phyloP scores from a whole-genome alignment of 1,140 invertebrate species.

The Lepidurus arcticus region DNA sequence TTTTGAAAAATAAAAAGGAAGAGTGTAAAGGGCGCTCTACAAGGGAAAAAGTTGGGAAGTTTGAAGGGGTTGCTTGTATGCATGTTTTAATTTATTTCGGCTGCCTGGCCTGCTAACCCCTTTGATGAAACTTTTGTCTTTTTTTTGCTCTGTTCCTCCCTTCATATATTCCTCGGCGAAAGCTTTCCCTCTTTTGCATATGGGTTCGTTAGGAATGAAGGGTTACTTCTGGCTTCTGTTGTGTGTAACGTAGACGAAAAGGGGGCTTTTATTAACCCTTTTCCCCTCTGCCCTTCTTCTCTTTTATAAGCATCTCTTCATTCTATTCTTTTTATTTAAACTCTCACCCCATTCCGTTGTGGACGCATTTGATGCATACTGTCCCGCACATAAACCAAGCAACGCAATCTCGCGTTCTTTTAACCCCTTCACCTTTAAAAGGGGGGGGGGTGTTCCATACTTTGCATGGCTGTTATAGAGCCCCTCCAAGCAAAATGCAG shows the following conservation, averaged over 20 bases:
- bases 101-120: background rate
- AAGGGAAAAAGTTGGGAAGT: background rate
- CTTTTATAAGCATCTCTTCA: background rate
- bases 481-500: too few species aligned
- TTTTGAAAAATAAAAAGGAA: too few species aligned
- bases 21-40: background rate
- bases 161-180: background rate
- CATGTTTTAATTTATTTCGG: background rate
- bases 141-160: background rate
- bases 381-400: background rate
- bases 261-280: background rate
- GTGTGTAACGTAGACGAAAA: background rate
- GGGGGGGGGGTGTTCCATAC: background rate
- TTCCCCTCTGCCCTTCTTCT: background rate
- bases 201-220: background rate
- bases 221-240: slow-evolving; percentile 8
- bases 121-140: slow-evolving; percentile 8
- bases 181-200: slow-evolving; percentile 8
- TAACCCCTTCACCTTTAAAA: background rate
- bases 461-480: background rate
- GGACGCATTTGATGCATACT: background rate
- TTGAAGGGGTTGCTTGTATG: background rate
- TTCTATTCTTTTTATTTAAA: background rate
- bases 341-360: background rate
- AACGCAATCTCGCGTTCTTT: background rate